These are phyloP conservation scores for Muschampia plurimacula DNA, from an alignment of 2,888 invertebrate genomes.

Conservation along the genomic window DNA sequence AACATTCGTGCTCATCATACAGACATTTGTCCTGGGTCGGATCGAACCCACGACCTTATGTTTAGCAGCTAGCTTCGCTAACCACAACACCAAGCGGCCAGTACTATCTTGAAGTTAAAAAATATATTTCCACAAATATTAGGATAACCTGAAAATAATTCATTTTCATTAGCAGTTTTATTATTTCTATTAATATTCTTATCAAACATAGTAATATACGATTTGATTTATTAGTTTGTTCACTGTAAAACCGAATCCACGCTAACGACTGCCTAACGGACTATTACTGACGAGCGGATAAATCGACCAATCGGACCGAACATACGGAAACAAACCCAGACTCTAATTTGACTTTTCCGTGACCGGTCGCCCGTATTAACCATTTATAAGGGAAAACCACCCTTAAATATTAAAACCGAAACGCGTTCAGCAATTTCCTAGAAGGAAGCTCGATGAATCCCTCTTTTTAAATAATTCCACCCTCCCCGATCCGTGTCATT, in stretches of 20 bases:
- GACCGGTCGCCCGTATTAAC: constrained; percentile 67
- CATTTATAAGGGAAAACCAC: constrained; percentile 73
- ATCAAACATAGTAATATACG: neutral
- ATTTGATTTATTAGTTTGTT: constrained; percentile 17
- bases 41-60: too few species aligned
- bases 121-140: neutral
- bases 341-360: constrained; percentile 76
- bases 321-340: constrained; percentile 62
- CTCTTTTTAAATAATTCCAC: constrained; percentile 64
- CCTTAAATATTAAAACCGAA: constrained; percentile 76
- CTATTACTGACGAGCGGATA: constrained; percentile 54
- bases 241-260: constrained; percentile 1
- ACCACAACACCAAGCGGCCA: too few species aligned
- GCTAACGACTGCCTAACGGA: constrained; percentile 16
- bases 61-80: too few species aligned
- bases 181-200: neutral
- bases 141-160: too few species aligned
- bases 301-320: constrained; percentile 66
- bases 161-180: too few species aligned
- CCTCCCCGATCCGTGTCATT: constrained; percentile 54
- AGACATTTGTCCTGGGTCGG: too few species aligned
- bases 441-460: constrained; percentile 54
- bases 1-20: too few species aligned
- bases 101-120: too few species aligned
- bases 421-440: constrained; percentile 67